phyloP scores from a whole-genome alignment of 2,113 vertebrate genomes.

The Phyllostomus hastatus region DNA sequence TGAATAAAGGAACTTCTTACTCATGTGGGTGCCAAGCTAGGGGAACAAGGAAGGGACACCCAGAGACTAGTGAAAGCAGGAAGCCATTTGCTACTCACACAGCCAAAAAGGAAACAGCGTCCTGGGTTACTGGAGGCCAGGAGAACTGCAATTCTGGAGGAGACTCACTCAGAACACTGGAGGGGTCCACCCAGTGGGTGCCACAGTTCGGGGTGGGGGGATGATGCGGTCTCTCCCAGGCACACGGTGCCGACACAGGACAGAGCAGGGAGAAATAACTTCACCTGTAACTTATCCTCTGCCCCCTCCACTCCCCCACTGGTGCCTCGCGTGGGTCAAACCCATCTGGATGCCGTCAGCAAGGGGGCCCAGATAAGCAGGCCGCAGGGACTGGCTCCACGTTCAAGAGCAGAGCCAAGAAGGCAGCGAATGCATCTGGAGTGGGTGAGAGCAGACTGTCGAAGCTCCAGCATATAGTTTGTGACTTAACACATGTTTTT shows the following conservation, averaged over 20 bases:
- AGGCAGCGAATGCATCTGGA: not conserved
- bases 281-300: not conserved
- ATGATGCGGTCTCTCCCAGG: not conserved
- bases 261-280: not conserved
- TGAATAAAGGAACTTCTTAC: not conserved
- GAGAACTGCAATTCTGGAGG: not conserved
- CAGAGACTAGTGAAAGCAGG: not conserved
- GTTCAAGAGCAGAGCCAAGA: not conserved
- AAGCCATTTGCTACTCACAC: not conserved
- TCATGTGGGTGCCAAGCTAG: not conserved
- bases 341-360: not conserved
- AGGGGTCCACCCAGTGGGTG: not conserved
- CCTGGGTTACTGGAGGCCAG: not conserved
- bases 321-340: not conserved
- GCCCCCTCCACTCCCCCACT: not conserved
- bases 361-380: not conserved
- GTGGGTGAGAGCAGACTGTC: not conserved
- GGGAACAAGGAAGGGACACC: not conserved
- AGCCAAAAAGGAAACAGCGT: not conserved
- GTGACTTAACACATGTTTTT: not conserved
- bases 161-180: not conserved
- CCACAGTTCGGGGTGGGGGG: fast-evolving
- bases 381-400: not conserved
- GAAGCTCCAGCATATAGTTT: not conserved
- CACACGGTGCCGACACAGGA: not conserved